A percentile compares a stretch with the other conserved stretches of the same genome.
These are phyloP conservation scores for Oostethus manadensis DNA, from an alignment of 2,113 vertebrate genomes.

Conservation along the genomic window DNA sequence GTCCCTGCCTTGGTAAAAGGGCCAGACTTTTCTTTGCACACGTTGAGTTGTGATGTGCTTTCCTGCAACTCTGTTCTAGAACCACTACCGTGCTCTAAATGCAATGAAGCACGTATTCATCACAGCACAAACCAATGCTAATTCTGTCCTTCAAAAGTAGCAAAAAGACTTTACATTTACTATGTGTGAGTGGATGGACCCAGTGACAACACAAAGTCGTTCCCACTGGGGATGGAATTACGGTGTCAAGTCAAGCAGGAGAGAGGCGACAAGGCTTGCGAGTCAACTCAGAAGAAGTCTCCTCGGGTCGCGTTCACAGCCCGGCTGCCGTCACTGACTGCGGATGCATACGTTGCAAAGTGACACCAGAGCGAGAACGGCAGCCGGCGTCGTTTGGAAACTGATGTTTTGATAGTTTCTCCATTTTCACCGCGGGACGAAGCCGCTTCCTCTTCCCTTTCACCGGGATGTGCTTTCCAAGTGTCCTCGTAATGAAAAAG, in stretches of 20 bases:
- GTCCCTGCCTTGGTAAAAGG: too few relatives aligned
- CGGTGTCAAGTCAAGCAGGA: background rate
- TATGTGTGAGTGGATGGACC: background rate
- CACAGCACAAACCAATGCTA: background rate
- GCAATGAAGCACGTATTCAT: background rate
- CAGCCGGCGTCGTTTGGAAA: slow-evolving; percentile 23
- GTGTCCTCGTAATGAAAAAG: slow-evolving; percentile 6
- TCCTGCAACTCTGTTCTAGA: too few relatives aligned
- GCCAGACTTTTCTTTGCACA: too few relatives aligned
- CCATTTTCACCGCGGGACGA: slow-evolving; percentile 7
- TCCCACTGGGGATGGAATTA: background rate
- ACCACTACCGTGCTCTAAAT: too few relatives aligned
- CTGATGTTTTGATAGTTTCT: slow-evolving; percentile 2
- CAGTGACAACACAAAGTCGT: slow-evolving; percentile 3
- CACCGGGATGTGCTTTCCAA: background rate
- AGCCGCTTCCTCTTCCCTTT: background rate
- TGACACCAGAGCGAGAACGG: slow-evolving; percentile 27
- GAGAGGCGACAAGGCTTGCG: slow-evolving; percentile 12
- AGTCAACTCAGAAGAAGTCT: slow-evolving; percentile 22
- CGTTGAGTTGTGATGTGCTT: too few relatives aligned
- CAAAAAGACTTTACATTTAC: background rate
- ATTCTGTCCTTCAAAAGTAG: background rate
- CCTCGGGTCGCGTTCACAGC: slow-evolving; percentile 5
- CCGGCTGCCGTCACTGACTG: slow-evolving; percentile 13
- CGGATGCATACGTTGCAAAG: slow-evolving; percentile 36